Evolutionary conservation across 1,140 invertebrate genomes (phyloP).

Genomic region (Macrobrachium rosenbergii): DNA sequence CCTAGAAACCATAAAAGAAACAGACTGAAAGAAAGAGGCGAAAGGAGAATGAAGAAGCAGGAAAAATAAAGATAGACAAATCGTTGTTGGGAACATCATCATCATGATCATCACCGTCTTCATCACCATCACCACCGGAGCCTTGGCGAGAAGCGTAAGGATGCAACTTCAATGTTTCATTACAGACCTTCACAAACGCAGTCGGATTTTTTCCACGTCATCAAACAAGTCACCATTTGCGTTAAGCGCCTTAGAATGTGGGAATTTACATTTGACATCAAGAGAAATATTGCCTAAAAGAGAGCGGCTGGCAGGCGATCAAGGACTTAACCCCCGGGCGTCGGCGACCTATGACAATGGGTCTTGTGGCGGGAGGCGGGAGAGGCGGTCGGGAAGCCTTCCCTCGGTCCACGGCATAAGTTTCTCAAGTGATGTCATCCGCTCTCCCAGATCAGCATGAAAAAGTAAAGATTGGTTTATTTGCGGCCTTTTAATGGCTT

Average conservation of each 20-base stretch:
- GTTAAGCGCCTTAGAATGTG: constrained; percentile 63
- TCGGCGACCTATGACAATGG: not conserved
- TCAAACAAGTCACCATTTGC: constrained; percentile 61
- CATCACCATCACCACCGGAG: not conserved
- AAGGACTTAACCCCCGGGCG: constrained; percentile 1
- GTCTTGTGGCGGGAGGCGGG: not conserved
- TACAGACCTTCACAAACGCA: not conserved
- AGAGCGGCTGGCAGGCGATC: not conserved
- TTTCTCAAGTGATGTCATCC: constrained; percentile 19
- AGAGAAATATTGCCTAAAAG: constrained; percentile 59
- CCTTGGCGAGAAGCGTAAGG: no score
- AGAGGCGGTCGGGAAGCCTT: not conserved
- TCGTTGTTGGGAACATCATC: not conserved
- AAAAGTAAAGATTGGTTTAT: constrained; percentile 63
- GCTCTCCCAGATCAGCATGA: constrained; percentile 55
- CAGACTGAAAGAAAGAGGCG: no score
- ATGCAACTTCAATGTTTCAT: not conserved
- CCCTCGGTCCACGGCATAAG: constrained; percentile 17
- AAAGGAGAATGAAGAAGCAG: no score
- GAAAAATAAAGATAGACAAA: no score
- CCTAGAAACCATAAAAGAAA: no score
- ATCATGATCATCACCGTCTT: not conserved
- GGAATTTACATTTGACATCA: constrained; percentile 63
- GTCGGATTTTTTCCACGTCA: constrained; percentile 49
- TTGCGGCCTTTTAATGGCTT: constrained; percentile 62